These are phyloP conservation scores for Sibirionetta formosa DNA, from an alignment of 2,797 vertebrate genomes.

Conservation along the genomic window DNA sequence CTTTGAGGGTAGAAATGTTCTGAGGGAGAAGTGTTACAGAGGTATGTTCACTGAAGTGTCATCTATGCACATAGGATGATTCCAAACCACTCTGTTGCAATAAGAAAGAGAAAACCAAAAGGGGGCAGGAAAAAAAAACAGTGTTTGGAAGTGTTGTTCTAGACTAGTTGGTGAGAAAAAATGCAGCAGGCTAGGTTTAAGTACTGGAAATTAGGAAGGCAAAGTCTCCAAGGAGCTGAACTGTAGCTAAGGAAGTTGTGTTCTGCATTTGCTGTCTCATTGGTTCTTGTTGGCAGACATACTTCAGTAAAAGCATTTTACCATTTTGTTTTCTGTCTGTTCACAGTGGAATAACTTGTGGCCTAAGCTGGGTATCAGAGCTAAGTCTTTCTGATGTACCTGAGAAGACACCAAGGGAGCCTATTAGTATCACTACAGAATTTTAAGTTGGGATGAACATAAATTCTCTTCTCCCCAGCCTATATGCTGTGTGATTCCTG, in stretches of 20 bases:
- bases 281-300: not conserved
- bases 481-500: fast-evolving
- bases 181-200: not conserved
- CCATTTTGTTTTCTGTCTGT: not conserved
- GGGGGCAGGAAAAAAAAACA: not conserved
- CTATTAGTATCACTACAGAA: not conserved
- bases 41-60: not conserved
- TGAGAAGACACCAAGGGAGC: not conserved
- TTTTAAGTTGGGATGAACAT: not conserved
- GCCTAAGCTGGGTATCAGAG: not conserved
- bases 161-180: not conserved
- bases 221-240: not conserved
- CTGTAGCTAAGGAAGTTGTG: not conserved
- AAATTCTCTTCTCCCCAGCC: not conserved
- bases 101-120: not conserved
- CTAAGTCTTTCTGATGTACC: not conserved
- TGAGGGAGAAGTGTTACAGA: not conserved
- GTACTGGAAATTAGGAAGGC: not conserved
- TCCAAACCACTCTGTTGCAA: not conserved
- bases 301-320: not conserved
- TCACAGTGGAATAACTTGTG: not conserved
- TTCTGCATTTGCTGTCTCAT: not conserved
- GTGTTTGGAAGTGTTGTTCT: not conserved
- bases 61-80: not conserved
- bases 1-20: not conserved